phyloP scores from a whole-genome alignment of 1,140 invertebrate species.

The Cydia strobilella region DNA sequence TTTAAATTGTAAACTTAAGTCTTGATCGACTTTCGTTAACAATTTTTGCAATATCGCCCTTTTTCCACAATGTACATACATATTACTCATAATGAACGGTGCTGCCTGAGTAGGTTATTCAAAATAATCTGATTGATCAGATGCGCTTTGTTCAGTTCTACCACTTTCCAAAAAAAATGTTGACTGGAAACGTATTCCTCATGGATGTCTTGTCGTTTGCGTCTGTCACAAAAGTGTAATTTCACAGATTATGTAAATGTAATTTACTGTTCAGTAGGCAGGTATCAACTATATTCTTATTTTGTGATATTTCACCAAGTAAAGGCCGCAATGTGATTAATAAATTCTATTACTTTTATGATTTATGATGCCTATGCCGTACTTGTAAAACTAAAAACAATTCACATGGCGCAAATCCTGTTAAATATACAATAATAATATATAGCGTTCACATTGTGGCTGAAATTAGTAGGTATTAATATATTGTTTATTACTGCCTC shows the following conservation, averaged over 20 bases:
- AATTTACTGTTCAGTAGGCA: background rate
- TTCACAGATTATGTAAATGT: background rate
- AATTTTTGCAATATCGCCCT: too few species aligned
- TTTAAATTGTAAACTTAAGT: too few species aligned
- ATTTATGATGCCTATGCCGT: background rate
- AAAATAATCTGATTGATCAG: conserved; percentile 8
- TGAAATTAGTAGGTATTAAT: background rate
- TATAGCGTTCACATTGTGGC: background rate
- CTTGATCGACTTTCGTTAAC: too few species aligned
- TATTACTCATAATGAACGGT: conserved; percentile 4
- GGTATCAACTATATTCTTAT: background rate
- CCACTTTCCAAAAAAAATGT: background rate
- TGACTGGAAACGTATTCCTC: background rate
- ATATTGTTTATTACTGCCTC: background rate
- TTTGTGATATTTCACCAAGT: background rate
- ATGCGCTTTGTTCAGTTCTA: background rate
- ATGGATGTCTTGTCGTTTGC: background rate
- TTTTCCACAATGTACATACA: too few species aligned
- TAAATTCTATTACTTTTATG: background rate
- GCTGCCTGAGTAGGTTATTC: conserved; percentile 16
- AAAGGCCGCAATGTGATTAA: background rate
- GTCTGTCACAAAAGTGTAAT: background rate
- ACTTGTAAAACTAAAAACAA: background rate
- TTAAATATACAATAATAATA: too few species aligned
- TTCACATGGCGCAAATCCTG: background rate